Conservation (phyloP, 1,140 invertebrate species). For the Papilio polyxenes region DNA sequence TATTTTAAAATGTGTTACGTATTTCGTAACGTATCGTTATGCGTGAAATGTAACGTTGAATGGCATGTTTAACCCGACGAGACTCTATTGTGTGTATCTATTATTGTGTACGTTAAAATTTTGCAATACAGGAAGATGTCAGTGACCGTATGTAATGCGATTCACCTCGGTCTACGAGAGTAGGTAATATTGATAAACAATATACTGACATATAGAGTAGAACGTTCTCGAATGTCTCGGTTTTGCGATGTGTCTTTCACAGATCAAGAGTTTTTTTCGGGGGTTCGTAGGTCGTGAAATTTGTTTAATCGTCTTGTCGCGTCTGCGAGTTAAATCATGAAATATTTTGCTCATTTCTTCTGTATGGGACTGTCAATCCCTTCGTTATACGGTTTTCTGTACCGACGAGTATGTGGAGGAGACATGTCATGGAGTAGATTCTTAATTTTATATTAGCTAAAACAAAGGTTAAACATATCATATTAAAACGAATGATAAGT, state of each 20-base stretch:
- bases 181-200: slow-evolving; percentile 63
- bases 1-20: slow-evolving; percentile 30
- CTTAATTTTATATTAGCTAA: too few species aligned
- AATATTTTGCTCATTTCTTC: background rate
- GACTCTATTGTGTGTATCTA: slow-evolving; percentile 40
- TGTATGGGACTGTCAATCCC: background rate
- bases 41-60: slow-evolving; percentile 34
- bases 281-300: slow-evolving; percentile 49
- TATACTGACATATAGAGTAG: slow-evolving; percentile 42
- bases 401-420: too few species aligned
- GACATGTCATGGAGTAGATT: too few species aligned
- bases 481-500: too few species aligned
- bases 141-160: slow-evolving; percentile 69
- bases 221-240: slow-evolving; percentile 44
- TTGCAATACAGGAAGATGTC: slow-evolving; percentile 64
- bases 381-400: background rate
- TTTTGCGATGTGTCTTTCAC: slow-evolving; percentile 44
- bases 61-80: slow-evolving; percentile 35
- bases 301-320: slow-evolving; percentile 46
- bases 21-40: slow-evolving; percentile 41
- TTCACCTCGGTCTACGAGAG: slow-evolving; percentile 60
- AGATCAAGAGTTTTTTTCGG: slow-evolving; percentile 44
- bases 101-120: slow-evolving; percentile 51
- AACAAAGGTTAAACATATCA: too few species aligned
- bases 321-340: slow-evolving; percentile 18